Base-by-base conservation (phyloP, 1,140 invertebrate genomes). In the Ganaspis sp. region DNA sequence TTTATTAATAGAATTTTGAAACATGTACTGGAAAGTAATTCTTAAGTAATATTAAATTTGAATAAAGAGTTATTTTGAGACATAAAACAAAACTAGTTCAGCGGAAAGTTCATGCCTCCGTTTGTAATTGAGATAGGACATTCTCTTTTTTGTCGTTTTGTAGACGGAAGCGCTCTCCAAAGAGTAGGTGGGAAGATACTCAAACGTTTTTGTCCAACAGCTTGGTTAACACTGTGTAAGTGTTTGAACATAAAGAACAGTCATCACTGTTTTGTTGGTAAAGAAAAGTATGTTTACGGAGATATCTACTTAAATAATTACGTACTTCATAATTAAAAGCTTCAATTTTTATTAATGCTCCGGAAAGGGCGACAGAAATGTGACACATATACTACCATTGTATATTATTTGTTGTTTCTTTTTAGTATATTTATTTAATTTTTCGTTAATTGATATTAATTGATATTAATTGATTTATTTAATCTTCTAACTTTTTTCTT, bases 131-230 rank as follows among this genome's bases (percentile, higher is more conserved):
- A 64, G 58, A 34, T 64, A 64, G 58, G 58, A 64, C 23, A 64
- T 64, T 34, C 58, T 34, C 58, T 34, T 64, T 64, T 64, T 64
- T 64, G 58, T 64, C 58, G 12, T 64, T 29, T 11, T 64, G 26
- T 34, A 29, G 58, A 64, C 26, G 58, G 26, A 64, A 64, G 23
- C 58, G 58, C 58, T 29, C 58, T 64, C 26, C 15, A 64, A 64
- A 64, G 26, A 64, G 58, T 64, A 64, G 58, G 58, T 26, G 58
- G 23, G 23, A 64, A 64, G 58, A 64, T 64, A 64, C 58, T 64
- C 58, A 34, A 64, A 64, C 58, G 58, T 29, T 64, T 64, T 64
- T 64, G 58, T 64, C 26, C 58, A 64, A 64, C 58, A 64, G 58
- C 26, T 64, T 29, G 58, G 21, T 26, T 26, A 58, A 58, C 54